A percentile compares a stretch with the other conserved stretches of the same genome.
Evolutionary conservation across 1,140 invertebrate genomes (phyloP).

Genomic region (Lamellibrachia luymesi): DNA sequence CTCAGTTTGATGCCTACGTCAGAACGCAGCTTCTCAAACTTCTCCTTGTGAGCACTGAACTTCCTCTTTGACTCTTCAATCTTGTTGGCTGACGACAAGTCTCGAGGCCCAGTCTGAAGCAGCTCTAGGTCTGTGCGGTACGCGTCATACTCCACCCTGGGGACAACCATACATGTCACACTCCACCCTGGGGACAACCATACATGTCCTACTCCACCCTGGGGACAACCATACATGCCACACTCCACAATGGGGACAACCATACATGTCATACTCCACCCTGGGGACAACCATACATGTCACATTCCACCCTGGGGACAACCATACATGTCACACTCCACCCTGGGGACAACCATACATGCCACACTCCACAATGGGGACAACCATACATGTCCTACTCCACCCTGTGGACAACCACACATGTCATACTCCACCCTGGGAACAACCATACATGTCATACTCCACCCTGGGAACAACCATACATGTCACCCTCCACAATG

Average conservation of each 20-base stretch:
- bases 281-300: neutral
- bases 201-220: neutral
- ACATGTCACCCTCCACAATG: neutral
- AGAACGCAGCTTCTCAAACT: constrained; percentile 85
- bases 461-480: neutral
- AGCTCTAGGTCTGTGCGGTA: constrained; percentile 89
- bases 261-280: neutral
- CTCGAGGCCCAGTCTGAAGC: constrained; percentile 48
- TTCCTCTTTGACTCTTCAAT: constrained; percentile 78
- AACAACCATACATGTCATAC: neutral
- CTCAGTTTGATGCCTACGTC: constrained; percentile 94
- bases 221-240: neutral
- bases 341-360: neutral
- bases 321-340: neutral
- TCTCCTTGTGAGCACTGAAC: constrained; percentile 80
- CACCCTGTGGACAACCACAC: neutral
- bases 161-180: constrained; percentile 10
- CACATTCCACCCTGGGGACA: neutral
- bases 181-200: too few species aligned
- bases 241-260: neutral
- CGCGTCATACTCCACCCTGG: constrained; percentile 93
- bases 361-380: neutral
- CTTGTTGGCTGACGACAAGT: constrained; percentile 50
- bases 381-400: neutral
- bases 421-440: neutral